Conservation (phyloP, 2,888 invertebrate genomes). For the Acanthosoma haemorrhoidale region DNA sequence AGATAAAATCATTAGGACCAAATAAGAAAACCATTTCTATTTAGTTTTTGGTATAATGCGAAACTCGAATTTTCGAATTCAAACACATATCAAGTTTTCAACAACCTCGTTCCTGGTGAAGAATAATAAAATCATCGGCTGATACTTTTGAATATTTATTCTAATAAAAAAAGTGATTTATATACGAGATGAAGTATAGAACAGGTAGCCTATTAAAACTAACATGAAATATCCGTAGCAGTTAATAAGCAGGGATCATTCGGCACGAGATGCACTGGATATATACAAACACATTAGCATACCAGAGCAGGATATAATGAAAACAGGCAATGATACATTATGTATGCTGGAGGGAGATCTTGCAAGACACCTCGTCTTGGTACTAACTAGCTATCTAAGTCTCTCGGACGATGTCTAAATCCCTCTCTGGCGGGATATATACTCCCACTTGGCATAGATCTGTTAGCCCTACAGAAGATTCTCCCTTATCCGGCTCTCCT, state of each 20-base stretch:
- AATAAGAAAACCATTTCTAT: too few species aligned
- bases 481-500: too few species aligned
- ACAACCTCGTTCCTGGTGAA: too few species aligned
- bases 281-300: slow-evolving; percentile 7
- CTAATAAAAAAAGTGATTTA: background rate
- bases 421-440: too few species aligned
- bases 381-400: background rate
- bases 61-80: too few species aligned
- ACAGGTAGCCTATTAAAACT: background rate
- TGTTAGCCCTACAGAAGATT: too few species aligned
- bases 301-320: slow-evolving; percentile 3
- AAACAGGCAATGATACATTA: slow-evolving; percentile 5
- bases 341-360: background rate
- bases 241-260: slow-evolving; percentile 2
- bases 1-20: too few species aligned
- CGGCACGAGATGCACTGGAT: background rate
- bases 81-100: too few species aligned
- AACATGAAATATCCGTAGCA: slow-evolving; percentile 1
- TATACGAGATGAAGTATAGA: slow-evolving; percentile 4
- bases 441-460: too few species aligned
- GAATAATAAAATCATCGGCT: background rate
- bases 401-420: too few species aligned
- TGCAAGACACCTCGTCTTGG: background rate
- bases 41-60: too few species aligned
- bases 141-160: background rate